A percentile compares a stretch with the other conserved stretches of the same genome.
Evolutionary conservation across 2,888 invertebrate genomes (phyloP).

Genomic region (Diaphora mendica): DNA sequence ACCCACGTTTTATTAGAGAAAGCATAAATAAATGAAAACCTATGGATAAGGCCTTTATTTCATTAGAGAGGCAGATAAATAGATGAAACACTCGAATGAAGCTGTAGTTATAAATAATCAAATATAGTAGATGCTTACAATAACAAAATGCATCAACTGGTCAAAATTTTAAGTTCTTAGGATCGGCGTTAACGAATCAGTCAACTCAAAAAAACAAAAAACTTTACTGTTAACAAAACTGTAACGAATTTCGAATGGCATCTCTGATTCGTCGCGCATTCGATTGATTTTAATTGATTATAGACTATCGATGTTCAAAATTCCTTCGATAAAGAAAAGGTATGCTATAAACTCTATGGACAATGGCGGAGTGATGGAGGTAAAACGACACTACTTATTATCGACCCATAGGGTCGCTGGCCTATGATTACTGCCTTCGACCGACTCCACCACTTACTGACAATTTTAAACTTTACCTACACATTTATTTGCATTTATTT

Average conservation of each 20-base stretch:
- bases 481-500: conserved; percentile 48
- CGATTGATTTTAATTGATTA: conserved; percentile 32
- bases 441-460: conserved; percentile 56
- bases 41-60: neutral
- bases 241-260: conserved; percentile 3
- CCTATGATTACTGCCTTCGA: conserved; percentile 73
- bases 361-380: conserved; percentile 27
- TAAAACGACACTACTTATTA: conserved; percentile 46
- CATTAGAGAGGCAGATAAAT: too few species aligned
- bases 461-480: conserved; percentile 60
- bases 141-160: too few species aligned
- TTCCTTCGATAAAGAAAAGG: conserved; percentile 10
- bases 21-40: too few species aligned
- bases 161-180: too few species aligned
- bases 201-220: neutral
- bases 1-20: too few species aligned
- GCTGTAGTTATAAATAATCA: too few species aligned
- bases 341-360: neutral
- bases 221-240: neutral
- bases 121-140: too few species aligned
- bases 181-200: neutral
- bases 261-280: conserved; percentile 21
- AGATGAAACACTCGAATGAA: too few species aligned
- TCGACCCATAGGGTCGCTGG: conserved; percentile 76
- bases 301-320: conserved; percentile 17